These are phyloP conservation scores for Coptotermes formosanus DNA, from an alignment of 1,140 invertebrate species.

Conservation along the genomic window DNA sequence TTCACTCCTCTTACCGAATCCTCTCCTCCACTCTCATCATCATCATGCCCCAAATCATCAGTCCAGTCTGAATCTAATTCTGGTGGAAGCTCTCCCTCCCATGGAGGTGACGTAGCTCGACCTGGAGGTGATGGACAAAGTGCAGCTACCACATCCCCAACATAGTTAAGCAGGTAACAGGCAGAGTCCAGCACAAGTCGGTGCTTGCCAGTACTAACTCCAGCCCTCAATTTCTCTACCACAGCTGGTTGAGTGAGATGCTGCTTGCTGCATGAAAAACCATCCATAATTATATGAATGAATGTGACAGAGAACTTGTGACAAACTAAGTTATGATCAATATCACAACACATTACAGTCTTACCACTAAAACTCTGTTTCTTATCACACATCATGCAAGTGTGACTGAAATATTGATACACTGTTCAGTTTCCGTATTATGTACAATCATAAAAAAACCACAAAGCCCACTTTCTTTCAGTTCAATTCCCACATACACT, in stretches of 20 bases:
- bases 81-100: constrained; percentile 72
- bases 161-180: constrained; percentile 75
- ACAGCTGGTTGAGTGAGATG: constrained; percentile 59
- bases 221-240: constrained; percentile 54
- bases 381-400: neutral
- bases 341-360: no score
- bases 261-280: constrained; percentile 48
- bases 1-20: constrained; percentile 68
- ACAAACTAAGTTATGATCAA: no score
- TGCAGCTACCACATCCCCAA: constrained; percentile 66
- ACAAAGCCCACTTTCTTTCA: no score
- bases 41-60: constrained; percentile 72
- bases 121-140: constrained; percentile 47
- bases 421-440: neutral
- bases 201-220: constrained; percentile 51
- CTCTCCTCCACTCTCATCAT: constrained; percentile 88
- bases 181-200: constrained; percentile 69
- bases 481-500: no score
- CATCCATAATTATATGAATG: no score
- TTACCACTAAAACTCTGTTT: neutral
- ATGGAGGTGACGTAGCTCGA: constrained; percentile 68
- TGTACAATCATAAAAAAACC: constrained; percentile 18
- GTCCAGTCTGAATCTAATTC: constrained; percentile 78
- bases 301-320: no score
- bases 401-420: neutral